Evolutionary conservation across 1,140 invertebrate genomes (phyloP).

Genomic region (Zaprionus kolodkinae): DNA sequence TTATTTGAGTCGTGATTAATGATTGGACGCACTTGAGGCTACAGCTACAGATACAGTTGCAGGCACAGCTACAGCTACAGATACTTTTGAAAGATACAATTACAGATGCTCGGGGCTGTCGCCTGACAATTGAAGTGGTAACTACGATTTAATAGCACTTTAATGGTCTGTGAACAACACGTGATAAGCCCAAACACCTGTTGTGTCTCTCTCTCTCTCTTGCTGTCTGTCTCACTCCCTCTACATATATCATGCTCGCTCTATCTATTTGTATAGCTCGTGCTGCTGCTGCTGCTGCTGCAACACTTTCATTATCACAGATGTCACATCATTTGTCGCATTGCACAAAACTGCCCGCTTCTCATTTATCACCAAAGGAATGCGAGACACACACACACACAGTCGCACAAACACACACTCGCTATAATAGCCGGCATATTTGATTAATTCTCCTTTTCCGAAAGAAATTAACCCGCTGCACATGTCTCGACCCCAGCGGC

Average conservation of each 20-base stretch:
- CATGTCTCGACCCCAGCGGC: constrained; percentile 69
- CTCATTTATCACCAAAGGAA: constrained; percentile 83
- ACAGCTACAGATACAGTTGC: constrained; percentile 35
- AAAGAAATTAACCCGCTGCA: constrained; percentile 84
- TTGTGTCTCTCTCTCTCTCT: constrained; percentile 46
- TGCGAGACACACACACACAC: constrained; percentile 47
- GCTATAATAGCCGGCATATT: constrained; percentile 60
- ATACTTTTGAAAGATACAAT: constrained; percentile 11
- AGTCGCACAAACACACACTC: constrained; percentile 23
- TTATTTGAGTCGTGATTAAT: constrained; percentile 78
- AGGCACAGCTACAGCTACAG: constrained; percentile 34
- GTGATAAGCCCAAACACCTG: constrained; percentile 72
- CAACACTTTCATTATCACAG: constrained; percentile 81
- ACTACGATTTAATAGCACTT: constrained; percentile 80
- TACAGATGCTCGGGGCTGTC: constrained; percentile 30
- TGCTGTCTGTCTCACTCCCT: too few species aligned
- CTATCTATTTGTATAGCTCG: constrained; percentile 50
- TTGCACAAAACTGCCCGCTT: constrained; percentile 66
- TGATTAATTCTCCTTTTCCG: constrained; percentile 84
- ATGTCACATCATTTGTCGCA: constrained; percentile 83
- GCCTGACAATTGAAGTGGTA: constrained; percentile 57
- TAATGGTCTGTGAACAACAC: constrained; percentile 71
- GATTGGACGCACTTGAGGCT: constrained; percentile 26
- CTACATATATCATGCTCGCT: constrained; percentile 31
- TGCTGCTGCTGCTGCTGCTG: too few species aligned